phyloP scores from a whole-genome alignment of 1,140 invertebrate species.

The Cylas formicarius region DNA sequence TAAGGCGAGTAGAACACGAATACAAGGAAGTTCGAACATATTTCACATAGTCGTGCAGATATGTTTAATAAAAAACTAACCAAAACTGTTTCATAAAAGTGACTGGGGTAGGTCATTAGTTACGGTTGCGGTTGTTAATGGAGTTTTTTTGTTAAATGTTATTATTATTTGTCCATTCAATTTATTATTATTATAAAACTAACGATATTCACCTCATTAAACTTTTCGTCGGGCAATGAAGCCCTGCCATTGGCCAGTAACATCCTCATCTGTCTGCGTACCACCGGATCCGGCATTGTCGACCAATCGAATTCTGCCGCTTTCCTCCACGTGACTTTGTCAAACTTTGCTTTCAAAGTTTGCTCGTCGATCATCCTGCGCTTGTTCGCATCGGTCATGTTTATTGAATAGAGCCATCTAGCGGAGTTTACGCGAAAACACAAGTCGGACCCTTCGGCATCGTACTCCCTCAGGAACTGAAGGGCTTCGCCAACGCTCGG shows the following conservation, averaged over 20 bases:
- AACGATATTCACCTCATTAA: slow-evolving; percentile 54
- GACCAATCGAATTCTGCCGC: slow-evolving; percentile 61
- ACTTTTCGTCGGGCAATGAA: slow-evolving; percentile 66
- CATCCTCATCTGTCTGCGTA: slow-evolving; percentile 62
- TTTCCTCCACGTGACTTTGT: slow-evolving; percentile 64
- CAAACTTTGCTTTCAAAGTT: slow-evolving; percentile 62
- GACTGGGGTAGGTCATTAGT: too few relatives aligned
- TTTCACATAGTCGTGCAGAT: too few relatives aligned
- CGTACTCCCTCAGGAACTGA: slow-evolving; percentile 65
- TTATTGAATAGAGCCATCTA: slow-evolving; percentile 72
- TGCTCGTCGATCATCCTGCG: slow-evolving; percentile 66
- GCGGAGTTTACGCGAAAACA: slow-evolving; percentile 60
- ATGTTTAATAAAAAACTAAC: too few relatives aligned
- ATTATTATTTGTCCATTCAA: too few relatives aligned
- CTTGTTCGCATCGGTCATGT: slow-evolving; percentile 65
- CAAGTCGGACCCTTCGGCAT: slow-evolving; percentile 61
- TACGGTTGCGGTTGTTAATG: too few relatives aligned
- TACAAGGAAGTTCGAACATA: too few relatives aligned
- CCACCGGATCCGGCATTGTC: slow-evolving; percentile 57
- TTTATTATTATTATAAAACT: neutral
- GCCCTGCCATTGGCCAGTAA: slow-evolving; percentile 64
- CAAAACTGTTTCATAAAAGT: too few relatives aligned
- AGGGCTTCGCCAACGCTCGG: slow-evolving; percentile 60
- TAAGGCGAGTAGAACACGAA: too few relatives aligned
- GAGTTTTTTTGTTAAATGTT: too few relatives aligned